Percentiles rank a stretch among this genome's conserved stretches.
Conservation (phyloP, 2,888 invertebrate species). For the Yponomeuta cagnagella region DNA sequence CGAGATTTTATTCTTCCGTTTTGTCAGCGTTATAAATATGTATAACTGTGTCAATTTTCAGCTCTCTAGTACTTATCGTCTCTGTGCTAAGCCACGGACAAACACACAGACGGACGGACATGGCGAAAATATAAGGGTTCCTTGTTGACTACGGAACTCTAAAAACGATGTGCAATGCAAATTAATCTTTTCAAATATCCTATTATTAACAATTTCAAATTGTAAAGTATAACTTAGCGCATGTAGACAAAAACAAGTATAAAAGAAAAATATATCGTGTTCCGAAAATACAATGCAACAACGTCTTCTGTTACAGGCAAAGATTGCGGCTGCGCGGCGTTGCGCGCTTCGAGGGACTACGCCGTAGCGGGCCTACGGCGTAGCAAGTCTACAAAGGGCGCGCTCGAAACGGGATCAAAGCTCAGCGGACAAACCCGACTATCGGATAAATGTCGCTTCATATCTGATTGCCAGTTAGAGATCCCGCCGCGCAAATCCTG, state of each 20-base stretch:
- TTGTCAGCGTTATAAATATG: too few species aligned
- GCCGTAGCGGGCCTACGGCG: slow-evolving; percentile 9
- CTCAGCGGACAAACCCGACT: slow-evolving; percentile 52
- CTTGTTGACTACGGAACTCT: too few species aligned
- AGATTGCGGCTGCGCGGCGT: slow-evolving; percentile 3
- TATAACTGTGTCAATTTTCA: too few species aligned
- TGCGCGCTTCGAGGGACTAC: not conserved
- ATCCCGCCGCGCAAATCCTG: slow-evolving; percentile 39
- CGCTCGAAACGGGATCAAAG: slow-evolving; percentile 34
- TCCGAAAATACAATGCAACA: not conserved
- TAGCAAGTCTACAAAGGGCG: slow-evolving; percentile 45
- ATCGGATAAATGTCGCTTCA: slow-evolving; percentile 48
- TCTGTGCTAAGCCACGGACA: too few species aligned
- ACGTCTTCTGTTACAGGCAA: not conserved
- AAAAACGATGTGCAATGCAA: too few species aligned
- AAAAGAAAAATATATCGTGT: not conserved
- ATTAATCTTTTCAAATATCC: too few species aligned
- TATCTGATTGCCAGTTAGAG: slow-evolving; percentile 61
- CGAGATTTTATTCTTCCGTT: too few species aligned
- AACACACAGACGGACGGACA: too few species aligned
- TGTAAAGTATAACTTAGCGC: too few species aligned
- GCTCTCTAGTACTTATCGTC: too few species aligned
- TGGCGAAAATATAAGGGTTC: too few species aligned
- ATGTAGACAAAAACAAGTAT: not conserved
- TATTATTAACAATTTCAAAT: too few species aligned